phyloP scores from a whole-genome alignment of 2,113 vertebrate species.

The Probosciger aterrimus region DNA sequence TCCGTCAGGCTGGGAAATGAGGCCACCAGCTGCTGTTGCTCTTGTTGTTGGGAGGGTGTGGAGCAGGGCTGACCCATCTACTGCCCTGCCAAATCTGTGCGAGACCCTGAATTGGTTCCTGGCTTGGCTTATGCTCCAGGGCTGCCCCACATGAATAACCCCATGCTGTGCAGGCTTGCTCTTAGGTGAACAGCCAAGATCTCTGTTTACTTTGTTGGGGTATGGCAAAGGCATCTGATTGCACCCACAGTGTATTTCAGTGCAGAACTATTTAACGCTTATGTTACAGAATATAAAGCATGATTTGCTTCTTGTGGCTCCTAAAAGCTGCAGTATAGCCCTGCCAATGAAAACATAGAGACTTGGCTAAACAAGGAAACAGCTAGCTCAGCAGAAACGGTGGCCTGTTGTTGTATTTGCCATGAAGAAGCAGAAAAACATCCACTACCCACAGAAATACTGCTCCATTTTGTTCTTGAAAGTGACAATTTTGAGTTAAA shows the following conservation, averaged over 20 bases:
- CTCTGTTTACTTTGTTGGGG: background rate
- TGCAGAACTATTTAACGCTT: constrained; percentile 14
- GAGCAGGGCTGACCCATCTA: background rate
- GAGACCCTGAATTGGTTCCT: background rate
- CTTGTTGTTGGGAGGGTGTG: background rate
- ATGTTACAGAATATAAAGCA: constrained; percentile 11
- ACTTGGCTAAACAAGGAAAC: constrained; percentile 19
- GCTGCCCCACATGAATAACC: background rate
- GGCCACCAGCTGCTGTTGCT: background rate
- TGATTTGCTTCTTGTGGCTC: constrained; percentile 35
- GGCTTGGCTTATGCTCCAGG: background rate
- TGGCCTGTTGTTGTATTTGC: constrained; percentile 18
- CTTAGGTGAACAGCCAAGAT: background rate
- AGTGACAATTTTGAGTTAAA: constrained; percentile 45
- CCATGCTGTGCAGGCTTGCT: background rate
- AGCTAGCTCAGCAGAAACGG: constrained; percentile 46
- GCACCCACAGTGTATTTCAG: constrained; percentile 32
- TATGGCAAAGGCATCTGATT: constrained; percentile 8
- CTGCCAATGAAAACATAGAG: constrained; percentile 57
- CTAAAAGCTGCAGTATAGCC: constrained; percentile 9
- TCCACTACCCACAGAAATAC: constrained; percentile 46
- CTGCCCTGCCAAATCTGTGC: background rate
- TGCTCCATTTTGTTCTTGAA: constrained; percentile 24
- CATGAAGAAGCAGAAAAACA: constrained; percentile 26
- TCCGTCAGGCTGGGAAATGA: background rate